A percentile compares a stretch with the other conserved stretches of the same genome.
Evolutionary conservation across 2,797 vertebrate genomes (phyloP).

Genomic region (Furcifer pardalis): DNA sequence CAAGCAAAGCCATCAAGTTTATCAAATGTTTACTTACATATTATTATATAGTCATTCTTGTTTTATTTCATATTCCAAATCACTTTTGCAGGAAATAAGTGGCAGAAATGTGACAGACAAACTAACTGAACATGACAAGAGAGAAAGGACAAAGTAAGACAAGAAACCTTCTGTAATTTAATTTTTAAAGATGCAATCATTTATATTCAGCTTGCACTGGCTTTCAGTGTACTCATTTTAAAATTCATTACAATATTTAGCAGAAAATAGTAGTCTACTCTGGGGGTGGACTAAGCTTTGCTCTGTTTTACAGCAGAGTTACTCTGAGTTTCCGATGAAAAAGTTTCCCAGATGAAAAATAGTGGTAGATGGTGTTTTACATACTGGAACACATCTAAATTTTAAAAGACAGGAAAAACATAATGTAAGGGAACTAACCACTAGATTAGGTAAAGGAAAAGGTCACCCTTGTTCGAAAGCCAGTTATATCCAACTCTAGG

Average conservation of each 20-base stretch:
- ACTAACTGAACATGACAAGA: conserved; percentile 72
- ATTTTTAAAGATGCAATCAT: conserved; percentile 76
- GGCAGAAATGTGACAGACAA: conserved; percentile 64
- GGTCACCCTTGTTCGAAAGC: too few relatives aligned
- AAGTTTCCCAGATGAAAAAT: conserved; percentile 79
- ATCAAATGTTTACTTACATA: conserved; percentile 50
- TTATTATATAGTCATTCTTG: conserved; percentile 41
- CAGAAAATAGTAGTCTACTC: conserved; percentile 80
- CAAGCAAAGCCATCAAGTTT: conserved; percentile 33
- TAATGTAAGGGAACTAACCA: conserved; percentile 71
- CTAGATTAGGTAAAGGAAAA: conserved; percentile 48
- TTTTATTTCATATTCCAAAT: conserved; percentile 62
- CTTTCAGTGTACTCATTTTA: conserved; percentile 80
- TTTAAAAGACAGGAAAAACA: conserved; percentile 78
- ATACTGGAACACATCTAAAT: conserved; percentile 70
- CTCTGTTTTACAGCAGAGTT: conserved; percentile 69
- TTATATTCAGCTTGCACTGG: conserved; percentile 81
- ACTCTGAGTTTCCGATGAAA: conserved; percentile 69
- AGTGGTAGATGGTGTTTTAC: conserved; percentile 77
- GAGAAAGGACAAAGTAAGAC: conserved; percentile 55
- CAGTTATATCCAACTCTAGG: too few relatives aligned
- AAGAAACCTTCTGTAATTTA: conserved; percentile 73
- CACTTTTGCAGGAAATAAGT: conserved; percentile 57
- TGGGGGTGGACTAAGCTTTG: conserved; percentile 80
- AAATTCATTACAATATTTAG: conserved; percentile 82